A percentile compares a stretch with the other conserved stretches of the same genome.
These are phyloP conservation scores for Mermis nigrescens DNA, from an alignment of 2,888 invertebrate species.

Conservation along the genomic window DNA sequence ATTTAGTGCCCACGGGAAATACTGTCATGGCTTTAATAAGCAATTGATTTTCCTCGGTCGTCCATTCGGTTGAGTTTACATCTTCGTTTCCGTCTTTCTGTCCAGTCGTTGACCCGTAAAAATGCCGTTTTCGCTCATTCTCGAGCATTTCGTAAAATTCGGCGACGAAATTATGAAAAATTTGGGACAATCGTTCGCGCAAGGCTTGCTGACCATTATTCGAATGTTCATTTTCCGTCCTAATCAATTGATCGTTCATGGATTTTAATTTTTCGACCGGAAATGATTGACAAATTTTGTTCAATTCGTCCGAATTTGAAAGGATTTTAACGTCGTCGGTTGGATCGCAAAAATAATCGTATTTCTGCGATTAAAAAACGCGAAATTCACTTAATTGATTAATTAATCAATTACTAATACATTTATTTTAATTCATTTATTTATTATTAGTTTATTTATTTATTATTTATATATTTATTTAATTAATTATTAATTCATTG, in stretches of 20 bases:
- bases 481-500: too few species aligned
- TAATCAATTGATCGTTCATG: conserved; percentile 17
- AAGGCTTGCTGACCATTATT: neutral
- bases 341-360: neutral
- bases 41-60: conserved; percentile 60
- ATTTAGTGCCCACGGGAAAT: conserved; percentile 87
- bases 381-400: too few species aligned
- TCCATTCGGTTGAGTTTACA: conserved; percentile 46
- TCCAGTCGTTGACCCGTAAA: neutral
- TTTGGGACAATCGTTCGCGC: too few species aligned
- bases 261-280: conserved; percentile 17
- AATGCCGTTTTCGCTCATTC: conserved; percentile 22
- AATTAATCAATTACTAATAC: too few species aligned
- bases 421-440: too few species aligned
- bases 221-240: conserved; percentile 22
- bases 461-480: too few species aligned
- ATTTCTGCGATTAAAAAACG: too few species aligned
- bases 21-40: conserved; percentile 90
- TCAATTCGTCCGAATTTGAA: conserved; percentile 68
- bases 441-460: too few species aligned
- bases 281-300: conserved; percentile 58
- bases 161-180: conserved; percentile 16
- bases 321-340: conserved; percentile 48
- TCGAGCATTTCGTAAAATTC: conserved; percentile 25
- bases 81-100: conserved; percentile 6